Evolutionary conservation across 2,797 vertebrate species (phyloP).

Genomic region (Craterocephalus amniculus): DNA sequence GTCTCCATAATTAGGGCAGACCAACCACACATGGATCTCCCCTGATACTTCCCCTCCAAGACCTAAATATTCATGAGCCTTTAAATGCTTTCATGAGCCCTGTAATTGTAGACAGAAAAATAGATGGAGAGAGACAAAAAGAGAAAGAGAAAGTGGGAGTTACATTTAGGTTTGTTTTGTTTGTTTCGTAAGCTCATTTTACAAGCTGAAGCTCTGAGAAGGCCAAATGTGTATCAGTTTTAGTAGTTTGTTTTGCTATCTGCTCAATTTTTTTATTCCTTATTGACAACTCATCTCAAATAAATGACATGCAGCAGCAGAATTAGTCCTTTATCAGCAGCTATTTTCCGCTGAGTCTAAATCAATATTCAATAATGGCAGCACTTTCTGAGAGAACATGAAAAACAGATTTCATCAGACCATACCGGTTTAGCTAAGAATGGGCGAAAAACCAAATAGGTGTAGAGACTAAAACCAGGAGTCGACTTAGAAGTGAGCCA

Average conservation of each 20-base stretch:
- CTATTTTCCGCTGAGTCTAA: slow-evolving; percentile 2
- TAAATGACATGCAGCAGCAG: background rate
- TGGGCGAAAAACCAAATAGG: slow-evolving; percentile 23
- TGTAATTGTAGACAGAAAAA: slow-evolving; percentile 70
- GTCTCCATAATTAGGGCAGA: slow-evolving; percentile 78
- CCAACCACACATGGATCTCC: slow-evolving; percentile 72
- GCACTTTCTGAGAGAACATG: slow-evolving; percentile 4
- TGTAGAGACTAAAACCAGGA: slow-evolving; percentile 5
- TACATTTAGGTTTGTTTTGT: slow-evolving; percentile 30
- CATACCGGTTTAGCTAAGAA: background rate
- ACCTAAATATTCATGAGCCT: slow-evolving; percentile 80
- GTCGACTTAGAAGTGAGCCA: slow-evolving; percentile 9
- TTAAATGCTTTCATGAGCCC: slow-evolving; percentile 75
- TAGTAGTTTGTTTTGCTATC: background rate
- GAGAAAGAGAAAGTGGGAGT: slow-evolving; percentile 32
- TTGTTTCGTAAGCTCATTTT: slow-evolving; percentile 19
- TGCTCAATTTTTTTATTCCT: background rate
- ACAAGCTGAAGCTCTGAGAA: background rate
- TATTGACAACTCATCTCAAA: background rate
- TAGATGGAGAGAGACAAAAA: slow-evolving; percentile 58
- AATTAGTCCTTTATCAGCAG: background rate
- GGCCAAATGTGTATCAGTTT: background rate
- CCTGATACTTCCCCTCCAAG: slow-evolving; percentile 71
- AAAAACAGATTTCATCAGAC: slow-evolving; percentile 25
- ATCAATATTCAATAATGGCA: slow-evolving; percentile 32